A percentile compares a stretch with the other conserved stretches of the same genome.
phyloP scores from a whole-genome alignment of 2,888 invertebrate species.

The Vesta saturnalis region DNA sequence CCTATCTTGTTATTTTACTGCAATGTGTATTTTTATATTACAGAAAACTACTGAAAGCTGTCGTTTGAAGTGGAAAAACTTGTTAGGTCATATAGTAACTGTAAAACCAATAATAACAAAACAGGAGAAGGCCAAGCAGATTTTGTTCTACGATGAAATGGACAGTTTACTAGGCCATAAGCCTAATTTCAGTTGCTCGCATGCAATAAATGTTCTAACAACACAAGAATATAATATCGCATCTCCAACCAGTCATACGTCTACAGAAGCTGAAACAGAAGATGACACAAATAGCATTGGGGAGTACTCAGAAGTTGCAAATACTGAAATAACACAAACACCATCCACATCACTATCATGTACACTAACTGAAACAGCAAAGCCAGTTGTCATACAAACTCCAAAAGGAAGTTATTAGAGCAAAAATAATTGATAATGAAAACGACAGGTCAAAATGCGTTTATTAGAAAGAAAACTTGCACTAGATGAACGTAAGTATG shows the following conservation, averaged over 20 bases:
- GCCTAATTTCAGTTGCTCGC: background rate
- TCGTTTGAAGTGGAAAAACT: slow-evolving; percentile 14
- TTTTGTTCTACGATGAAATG: slow-evolving; percentile 1
- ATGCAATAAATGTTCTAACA: slow-evolving; percentile 5
- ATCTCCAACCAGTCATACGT: too few relatives aligned
- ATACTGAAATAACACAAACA: background rate
- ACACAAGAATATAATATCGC: too few relatives aligned
- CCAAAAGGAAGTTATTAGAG: background rate
- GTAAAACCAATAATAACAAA: slow-evolving; percentile 15
- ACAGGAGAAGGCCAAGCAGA: slow-evolving; percentile 9
- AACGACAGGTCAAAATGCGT: too few relatives aligned
- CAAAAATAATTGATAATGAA: background rate
- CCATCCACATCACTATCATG: background rate
- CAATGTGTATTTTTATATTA: slow-evolving; percentile 2
- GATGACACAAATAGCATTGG: too few relatives aligned
- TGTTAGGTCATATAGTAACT: slow-evolving; percentile 7
- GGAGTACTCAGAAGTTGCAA: too few relatives aligned
- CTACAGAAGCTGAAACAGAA: too few relatives aligned
- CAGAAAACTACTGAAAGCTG: slow-evolving; percentile 4
- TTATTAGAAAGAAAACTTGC: too few relatives aligned
- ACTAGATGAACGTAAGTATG: too few relatives aligned
- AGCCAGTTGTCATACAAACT: slow-evolving; percentile 2
- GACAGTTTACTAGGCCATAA: background rate
- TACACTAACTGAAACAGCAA: background rate
- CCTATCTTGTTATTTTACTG: background rate